Base-by-base conservation (phyloP, 2,888 invertebrate species). In the Yponomeuta evonymella region DNA sequence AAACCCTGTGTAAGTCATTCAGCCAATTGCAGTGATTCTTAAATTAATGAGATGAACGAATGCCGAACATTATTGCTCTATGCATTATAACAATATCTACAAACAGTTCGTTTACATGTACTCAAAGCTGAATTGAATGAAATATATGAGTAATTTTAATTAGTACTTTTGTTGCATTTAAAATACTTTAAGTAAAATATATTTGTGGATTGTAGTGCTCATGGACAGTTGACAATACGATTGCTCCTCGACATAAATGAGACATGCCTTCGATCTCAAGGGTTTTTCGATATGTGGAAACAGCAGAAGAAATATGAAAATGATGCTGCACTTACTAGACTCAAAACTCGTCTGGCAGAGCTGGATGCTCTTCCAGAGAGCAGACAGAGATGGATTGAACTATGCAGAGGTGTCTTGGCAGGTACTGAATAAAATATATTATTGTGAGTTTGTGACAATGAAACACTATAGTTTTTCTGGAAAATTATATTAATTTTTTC, bases 161-260 rank as follows among this genome's bases (percentile, higher is more conserved):
- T 43, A 8, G 43, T 8, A 1, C 6, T 8, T 43, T 5, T 43
- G 9, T 43, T 43, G 43, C 43, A 43, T 6, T 43, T 8, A 8
- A 43, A 43, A 43, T 43, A 43, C 6, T 43, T 43, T 5, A 4
- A 43, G 43, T 8, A 5, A 5, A 43, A 8, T 8, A 8, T 8
- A 43, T 1, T 43, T 43, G 8, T 69, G 51, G 48, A 30, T 87
- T 90, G 81, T 81, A 93, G 93, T 75, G 91, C 95, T 88, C 96
- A 96, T 72, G 97, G 97, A 73, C 95, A 96, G 73, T 93, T 99
- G 78, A 98, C 98, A 73, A 97, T 98, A 74, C 93, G 99, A 81
- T 96, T 96, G 81, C 93, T 99, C 75, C 93, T 99, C 77, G 98
- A 98, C 85, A 95, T 98, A 78, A 96, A 98, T 79, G 98, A 98